Base-by-base conservation (phyloP, 2,113 vertebrate genomes). In the Antigone vipio region DNA sequence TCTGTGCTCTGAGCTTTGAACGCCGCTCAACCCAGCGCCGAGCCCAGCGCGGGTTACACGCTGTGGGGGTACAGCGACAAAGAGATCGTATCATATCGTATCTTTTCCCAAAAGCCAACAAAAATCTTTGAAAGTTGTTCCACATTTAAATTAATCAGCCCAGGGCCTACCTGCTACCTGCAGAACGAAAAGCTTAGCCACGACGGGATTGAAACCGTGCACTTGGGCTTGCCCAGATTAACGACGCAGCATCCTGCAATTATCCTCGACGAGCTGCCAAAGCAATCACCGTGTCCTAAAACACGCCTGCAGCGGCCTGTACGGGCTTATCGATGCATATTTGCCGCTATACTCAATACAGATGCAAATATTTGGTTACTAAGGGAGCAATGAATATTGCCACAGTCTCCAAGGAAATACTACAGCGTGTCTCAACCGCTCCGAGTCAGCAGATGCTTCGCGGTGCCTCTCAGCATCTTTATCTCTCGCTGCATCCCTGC, bases 281-380 rank as follows among this genome's bases (percentile, higher is more conserved):
- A 68, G 84, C 49, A 0, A 3, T 22, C 19, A 1, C 64, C 4
- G 34, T 24, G 21, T 15, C 52, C 76, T 4, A 2, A 23, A 26
- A 0, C 77, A 9, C 66, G 4, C 89, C 93, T 8, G 89, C 11
- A 6, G 44, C 11, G 0, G 81, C 95, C 89, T 79, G 88, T 9
- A 35, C 4, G 9, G 76, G 49, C 92, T 64, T 35, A 42, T 75
- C 18, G 11, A 45, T 9, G 85, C 91, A 5, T 60, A 4, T 68
- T 78, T 91, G 71, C 81, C 18, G 66, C 92, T 26, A 8, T 7
- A 4, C 89, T 90, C 78, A 21, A 5, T 3, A 52, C 78, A 10
- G 58, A 58, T 13, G 78, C 83, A 58, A 85, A 85, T 93, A 86
- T 96, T 96, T 94, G 88, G 95, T 96, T 94, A 34, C 90, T 52